These are phyloP conservation scores for Motacilla tschutschensis DNA, from an alignment of 2,113 vertebrate species.

Conservation along the genomic window DNA sequence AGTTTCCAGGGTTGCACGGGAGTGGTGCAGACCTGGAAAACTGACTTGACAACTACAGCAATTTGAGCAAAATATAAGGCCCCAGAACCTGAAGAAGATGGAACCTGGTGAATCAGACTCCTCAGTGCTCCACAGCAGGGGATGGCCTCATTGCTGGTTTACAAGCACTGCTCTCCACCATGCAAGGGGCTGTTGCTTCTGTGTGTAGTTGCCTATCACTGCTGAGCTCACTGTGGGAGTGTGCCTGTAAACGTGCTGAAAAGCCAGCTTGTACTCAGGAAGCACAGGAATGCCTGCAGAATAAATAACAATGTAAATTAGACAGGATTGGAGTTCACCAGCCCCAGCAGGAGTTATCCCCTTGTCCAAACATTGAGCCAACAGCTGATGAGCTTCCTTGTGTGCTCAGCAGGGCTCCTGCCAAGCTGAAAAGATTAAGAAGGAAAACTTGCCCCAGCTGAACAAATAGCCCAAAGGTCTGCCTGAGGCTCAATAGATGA, in stretches of 20 bases:
- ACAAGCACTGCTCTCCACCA: neutral
- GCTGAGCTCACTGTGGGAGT: constrained; percentile 24
- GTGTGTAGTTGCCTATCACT: constrained; percentile 6
- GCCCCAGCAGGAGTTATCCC: constrained; percentile 63
- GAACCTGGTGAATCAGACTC: neutral
- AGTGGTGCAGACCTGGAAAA: neutral
- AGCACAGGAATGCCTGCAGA: constrained; percentile 54
- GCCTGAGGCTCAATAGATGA: neutral
- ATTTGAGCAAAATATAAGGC: neutral
- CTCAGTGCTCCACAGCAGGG: neutral
- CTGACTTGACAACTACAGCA: neutral
- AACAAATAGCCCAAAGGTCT: constrained; percentile 56
- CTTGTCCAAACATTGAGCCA: constrained; percentile 62
- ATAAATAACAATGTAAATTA: constrained; percentile 65
- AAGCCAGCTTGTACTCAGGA: constrained; percentile 50
- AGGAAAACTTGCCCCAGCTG: constrained; percentile 56
- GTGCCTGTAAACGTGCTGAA: constrained; percentile 57
- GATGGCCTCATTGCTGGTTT: neutral
- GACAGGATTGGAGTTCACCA: constrained; percentile 52
- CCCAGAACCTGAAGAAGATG: neutral
- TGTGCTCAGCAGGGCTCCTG: constrained; percentile 55
- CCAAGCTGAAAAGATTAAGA: constrained; percentile 59
- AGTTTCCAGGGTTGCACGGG: neutral
- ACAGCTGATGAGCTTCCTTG: constrained; percentile 62
- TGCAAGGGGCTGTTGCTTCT: neutral